phyloP scores from a whole-genome alignment of 2,797 vertebrate species.

The Labeo calbasu region DNA sequence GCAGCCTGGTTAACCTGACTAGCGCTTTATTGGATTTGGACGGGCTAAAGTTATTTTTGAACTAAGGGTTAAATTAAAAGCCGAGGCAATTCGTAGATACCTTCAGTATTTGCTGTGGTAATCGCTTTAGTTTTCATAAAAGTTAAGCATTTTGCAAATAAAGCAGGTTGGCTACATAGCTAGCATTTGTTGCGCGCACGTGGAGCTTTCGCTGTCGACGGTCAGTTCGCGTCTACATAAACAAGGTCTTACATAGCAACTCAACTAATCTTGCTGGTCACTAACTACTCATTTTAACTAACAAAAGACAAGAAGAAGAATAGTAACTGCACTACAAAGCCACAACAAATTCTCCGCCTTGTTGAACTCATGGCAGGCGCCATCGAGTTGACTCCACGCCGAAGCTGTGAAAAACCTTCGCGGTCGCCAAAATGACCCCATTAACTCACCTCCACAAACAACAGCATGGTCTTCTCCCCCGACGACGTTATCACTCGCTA shows the following conservation, averaged over 20 bases:
- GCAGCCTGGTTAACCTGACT: conserved; percentile 29
- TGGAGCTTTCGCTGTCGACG: conserved; percentile 23
- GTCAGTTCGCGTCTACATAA: neutral
- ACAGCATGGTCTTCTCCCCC: conserved; percentile 49
- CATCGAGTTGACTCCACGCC: neutral
- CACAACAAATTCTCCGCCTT: neutral
- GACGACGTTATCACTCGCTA: conserved; percentile 12
- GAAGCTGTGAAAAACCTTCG: conserved; percentile 12
- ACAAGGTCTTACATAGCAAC: neutral
- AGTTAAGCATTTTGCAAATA: neutral
- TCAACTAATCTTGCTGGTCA: neutral
- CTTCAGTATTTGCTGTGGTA: no score
- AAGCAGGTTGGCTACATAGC: conserved; percentile 11
- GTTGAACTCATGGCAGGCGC: conserved; percentile 11
- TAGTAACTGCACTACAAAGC: neutral
- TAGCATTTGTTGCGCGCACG: conserved; percentile 44
- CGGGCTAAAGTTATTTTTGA: conserved; percentile 33
- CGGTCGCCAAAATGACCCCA: conserved; percentile 12
- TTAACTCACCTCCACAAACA: conserved; percentile 61
- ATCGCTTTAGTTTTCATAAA: neutral
- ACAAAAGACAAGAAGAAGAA: neutral
- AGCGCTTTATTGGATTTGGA: conserved; percentile 39
- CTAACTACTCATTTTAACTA: neutral
- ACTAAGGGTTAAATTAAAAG: neutral
- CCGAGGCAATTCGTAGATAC: neutral